Evolutionary conservation across 2,888 invertebrate genomes (phyloP), one percentile per base, ranked within the genome.

Genomic region (Gymnocheta viridis): DNA sequence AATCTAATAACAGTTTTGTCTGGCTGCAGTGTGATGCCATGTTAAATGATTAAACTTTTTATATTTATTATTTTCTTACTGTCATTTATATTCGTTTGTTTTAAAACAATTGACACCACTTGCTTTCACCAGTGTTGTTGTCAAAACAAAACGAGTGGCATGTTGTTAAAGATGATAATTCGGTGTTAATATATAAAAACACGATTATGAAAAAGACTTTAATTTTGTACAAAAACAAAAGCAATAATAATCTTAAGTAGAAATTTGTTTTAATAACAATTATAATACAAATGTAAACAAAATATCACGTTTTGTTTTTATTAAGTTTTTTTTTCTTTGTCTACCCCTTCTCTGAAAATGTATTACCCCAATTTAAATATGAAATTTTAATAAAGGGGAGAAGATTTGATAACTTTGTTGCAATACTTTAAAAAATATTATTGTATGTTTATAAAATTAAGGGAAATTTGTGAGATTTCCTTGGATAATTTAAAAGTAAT

Each of bases 251-350:
- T n/a, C 24, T 51, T 51, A 32, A 49, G 35, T 32, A 10, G 17
- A 56, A 58, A 29, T 41, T 56, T 56, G 12, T 54, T 58, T 56
- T 4, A 41, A 74, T 44, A 29, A 41, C 51, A 62, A 44, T 54
- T 19, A 47, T 35, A 29, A 49, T 19, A 54, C 14, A 24, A 51
- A 64, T 64, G 17, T 47, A 54, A 70, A 64, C 54, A 79, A 70
- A 78, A 70, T 41, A 70, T 54, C 70, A 79, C 78, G 62, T 79
- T 54, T 54, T 78, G 66, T 19, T 49, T 49, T 49, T 49, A 10
- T 32, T 19, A 44, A 64, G 5, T n/a, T 67, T 62, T 24, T 51
- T 58, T 44, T 56, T 12, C 32, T 51, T 4, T 22, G 7, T 10
- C 19, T 41, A n/a, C 22, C 4, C 9, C 7, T 29, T 32, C 12